Evolutionary conservation across 2,888 invertebrate genomes (phyloP), one percentile per base, ranked within the genome.

Genomic region (Petrolisthes manimaculis): DNA sequence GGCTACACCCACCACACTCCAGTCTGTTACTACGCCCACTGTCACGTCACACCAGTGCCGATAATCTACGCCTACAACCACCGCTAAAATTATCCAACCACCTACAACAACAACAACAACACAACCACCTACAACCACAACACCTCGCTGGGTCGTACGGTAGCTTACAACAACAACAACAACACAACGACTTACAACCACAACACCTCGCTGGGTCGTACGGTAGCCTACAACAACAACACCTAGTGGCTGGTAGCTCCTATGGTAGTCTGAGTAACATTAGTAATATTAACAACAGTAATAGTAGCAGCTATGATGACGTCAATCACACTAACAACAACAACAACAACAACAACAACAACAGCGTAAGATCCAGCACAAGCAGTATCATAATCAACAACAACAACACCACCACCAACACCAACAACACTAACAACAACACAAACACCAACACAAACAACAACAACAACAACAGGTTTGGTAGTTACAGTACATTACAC

Each of bases 11-110:
- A 75, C 71, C 84, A 12, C 56, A 53, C 14, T 0, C 80, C 14
- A 14, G 75, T 14, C 53, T n/a, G n/a, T n/a, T n/a, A n/a, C n/a
- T 84, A 37, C 84, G 56, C 21, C 88, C 84, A 14, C 75, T 88
- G 53, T 79, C 79, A 18, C 79, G 88, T 12, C 88, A 88, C 75
- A 88, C 75, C 18, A 88, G 88, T 75, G 81, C 78, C 56, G 88
- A 88, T 53, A 88, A 84, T 51, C 56, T 88, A 14, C 78, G 80
- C 6, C 88, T n/a, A n/a, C n/a, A 61, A 1, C 61, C 9, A 18
- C 61, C 9, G 3, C 12, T 9, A 0, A 61, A 61, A 1, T 61
- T 61, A 3, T 18, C 9, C 61, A 9, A 61, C 61, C 1, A 61
- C 12, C 12, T 14, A 9, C 9, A 61, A 14, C 18, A 14, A 61